A percentile compares a stretch with the other conserved stretches of the same genome.
Conservation (phyloP, 2,888 invertebrate genomes). For the Sinotaia quadrata region DNA sequence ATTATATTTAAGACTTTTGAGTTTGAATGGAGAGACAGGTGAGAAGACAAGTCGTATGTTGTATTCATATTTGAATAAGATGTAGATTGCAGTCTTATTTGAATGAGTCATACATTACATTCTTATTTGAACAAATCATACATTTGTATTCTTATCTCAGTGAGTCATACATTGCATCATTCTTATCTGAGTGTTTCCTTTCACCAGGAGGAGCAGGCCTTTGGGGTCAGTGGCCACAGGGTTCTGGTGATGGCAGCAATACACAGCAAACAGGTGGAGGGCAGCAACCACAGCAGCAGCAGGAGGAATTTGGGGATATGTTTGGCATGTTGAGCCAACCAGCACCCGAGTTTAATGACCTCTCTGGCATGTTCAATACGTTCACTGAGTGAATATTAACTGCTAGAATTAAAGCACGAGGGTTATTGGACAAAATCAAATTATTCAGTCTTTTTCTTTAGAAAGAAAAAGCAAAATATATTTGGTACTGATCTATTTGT, state of each 20-base stretch:
- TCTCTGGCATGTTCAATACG: conserved; percentile 67
- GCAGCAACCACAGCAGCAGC: conserved; percentile 47
- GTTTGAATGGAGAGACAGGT: too few species aligned
- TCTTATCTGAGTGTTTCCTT: too few species aligned
- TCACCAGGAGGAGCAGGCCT: conserved; percentile 28
- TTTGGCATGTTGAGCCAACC: conserved; percentile 67
- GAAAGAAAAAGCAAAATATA: background rate
- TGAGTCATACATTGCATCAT: too few species aligned
- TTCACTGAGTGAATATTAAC: conserved; percentile 57
- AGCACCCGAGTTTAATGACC: conserved; percentile 63
- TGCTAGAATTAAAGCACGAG: too few species aligned
- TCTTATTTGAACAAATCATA: too few species aligned
- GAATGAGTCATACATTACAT: too few species aligned
- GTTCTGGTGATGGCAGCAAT: conserved; percentile 48
- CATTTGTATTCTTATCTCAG: too few species aligned
- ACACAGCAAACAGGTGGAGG: conserved; percentile 43
- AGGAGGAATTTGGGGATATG: conserved; percentile 67
- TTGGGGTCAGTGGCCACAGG: conserved; percentile 58
- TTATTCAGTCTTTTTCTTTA: too few species aligned
- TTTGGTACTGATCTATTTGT: background rate
- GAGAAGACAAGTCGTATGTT: too few species aligned
- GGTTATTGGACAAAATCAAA: background rate
- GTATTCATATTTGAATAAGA: too few species aligned
- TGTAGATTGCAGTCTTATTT: too few species aligned
- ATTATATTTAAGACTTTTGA: too few species aligned